A percentile compares a stretch with the other conserved stretches of the same genome.
Evolutionary conservation across 2,888 invertebrate genomes (phyloP).

Genomic region (Cepaea hortensis): DNA sequence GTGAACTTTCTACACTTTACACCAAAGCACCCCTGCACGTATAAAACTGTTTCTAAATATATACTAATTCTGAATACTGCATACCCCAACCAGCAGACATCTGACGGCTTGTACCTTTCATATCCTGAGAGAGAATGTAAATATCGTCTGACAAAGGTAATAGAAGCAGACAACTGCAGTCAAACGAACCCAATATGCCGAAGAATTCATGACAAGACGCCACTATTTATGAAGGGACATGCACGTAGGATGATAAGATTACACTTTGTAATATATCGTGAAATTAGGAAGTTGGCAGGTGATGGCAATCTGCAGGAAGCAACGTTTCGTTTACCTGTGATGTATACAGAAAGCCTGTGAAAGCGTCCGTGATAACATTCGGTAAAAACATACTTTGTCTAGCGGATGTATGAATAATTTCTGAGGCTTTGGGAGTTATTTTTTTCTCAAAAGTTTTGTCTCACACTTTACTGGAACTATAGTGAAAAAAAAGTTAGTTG

Average conservation of each 20-base stretch:
- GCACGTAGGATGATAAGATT: too few relatives aligned
- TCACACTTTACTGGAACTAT: too few relatives aligned
- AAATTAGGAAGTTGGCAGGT: neutral
- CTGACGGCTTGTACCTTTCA: neutral
- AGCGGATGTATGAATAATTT: too few relatives aligned
- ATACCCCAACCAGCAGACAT: neutral
- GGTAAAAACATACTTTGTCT: too few relatives aligned
- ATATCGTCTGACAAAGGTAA: too few relatives aligned
- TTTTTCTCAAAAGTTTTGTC: too few relatives aligned
- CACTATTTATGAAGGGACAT: neutral
- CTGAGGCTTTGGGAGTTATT: too few relatives aligned
- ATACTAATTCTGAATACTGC: neutral
- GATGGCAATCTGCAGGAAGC: neutral
- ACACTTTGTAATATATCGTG: neutral
- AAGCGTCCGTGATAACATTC: too few relatives aligned
- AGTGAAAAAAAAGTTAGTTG: too few relatives aligned
- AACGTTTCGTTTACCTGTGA: conserved; percentile 21
- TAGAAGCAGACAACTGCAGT: neutral
- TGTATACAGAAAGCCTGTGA: neutral
- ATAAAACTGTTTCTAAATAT: too few relatives aligned
- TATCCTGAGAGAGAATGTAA: neutral
- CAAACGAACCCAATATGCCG: neutral
- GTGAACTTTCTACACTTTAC: too few relatives aligned
- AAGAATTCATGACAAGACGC: neutral
- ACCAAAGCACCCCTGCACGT: too few relatives aligned